These are phyloP conservation scores for Leptura quadrifasciata DNA, from an alignment of 2,888 invertebrate species.

Conservation along the genomic window DNA sequence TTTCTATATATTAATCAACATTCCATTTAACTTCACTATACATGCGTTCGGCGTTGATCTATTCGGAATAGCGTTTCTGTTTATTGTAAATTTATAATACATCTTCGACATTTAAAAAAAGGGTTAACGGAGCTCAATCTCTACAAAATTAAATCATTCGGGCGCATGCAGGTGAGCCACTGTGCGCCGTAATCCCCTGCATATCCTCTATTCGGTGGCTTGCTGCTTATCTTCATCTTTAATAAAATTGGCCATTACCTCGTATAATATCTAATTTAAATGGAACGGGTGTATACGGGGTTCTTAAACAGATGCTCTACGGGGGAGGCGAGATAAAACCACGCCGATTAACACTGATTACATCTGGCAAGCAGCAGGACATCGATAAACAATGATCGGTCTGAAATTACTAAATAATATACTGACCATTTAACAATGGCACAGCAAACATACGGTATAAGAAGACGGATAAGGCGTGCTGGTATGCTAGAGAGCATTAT, in stretches of 20 bases:
- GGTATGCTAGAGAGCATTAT: conserved; percentile 58
- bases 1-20: too few relatives aligned
- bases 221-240: conserved; percentile 64
- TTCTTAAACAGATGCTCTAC: conserved; percentile 62
- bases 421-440: conserved; percentile 49
- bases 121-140: not conserved
- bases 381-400: conserved; percentile 71
- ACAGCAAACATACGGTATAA: conserved; percentile 31
- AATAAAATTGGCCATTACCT: conserved; percentile 65
- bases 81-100: too few relatives aligned
- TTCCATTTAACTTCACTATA: too few relatives aligned
- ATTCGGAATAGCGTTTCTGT: too few relatives aligned
- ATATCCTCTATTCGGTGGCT: conserved; percentile 55
- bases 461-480: conserved; percentile 37
- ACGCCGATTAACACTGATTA: conserved; percentile 72
- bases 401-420: conserved; percentile 71
- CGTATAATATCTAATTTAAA: conserved; percentile 66
- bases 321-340: conserved; percentile 70
- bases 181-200: conserved; percentile 10
- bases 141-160: not conserved
- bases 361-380: conserved; percentile 69
- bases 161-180: conserved; percentile 1
- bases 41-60: too few relatives aligned
- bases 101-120: not conserved
- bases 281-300: conserved; percentile 57